These are phyloP conservation scores for Malthinus flaveolus DNA, from an alignment of 2,888 invertebrate species.

Conservation along the genomic window DNA sequence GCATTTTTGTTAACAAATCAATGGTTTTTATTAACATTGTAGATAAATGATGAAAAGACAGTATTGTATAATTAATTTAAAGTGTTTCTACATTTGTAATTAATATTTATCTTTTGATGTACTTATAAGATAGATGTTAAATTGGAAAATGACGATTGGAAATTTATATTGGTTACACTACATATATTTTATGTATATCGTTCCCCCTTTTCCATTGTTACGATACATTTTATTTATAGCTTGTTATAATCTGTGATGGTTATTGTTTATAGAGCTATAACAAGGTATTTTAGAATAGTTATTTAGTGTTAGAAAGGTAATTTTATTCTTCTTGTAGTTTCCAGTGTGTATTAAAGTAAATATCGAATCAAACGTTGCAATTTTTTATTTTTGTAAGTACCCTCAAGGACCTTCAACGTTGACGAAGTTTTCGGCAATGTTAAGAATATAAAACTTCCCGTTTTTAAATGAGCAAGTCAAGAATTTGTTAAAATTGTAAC, in stretches of 20 bases:
- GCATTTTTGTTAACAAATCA: slow-evolving; percentile 17
- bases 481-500: too few species aligned
- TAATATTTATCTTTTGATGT: slow-evolving; percentile 7
- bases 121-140: neutral
- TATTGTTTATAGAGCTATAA: slow-evolving; percentile 46
- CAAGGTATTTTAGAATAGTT: slow-evolving; percentile 39
- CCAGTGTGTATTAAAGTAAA: slow-evolving; percentile 46
- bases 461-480: too few species aligned
- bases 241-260: slow-evolving; percentile 48
- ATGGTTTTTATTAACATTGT: slow-evolving; percentile 15
- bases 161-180: slow-evolving; percentile 4
- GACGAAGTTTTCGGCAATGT: too few species aligned
- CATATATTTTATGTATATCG: slow-evolving; percentile 21
- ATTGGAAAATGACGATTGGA: neutral
- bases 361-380: slow-evolving; percentile 25
- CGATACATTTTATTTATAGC: slow-evolving; percentile 40
- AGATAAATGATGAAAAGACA: slow-evolving; percentile 36
- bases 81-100: slow-evolving; percentile 14
- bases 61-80: slow-evolving; percentile 37
- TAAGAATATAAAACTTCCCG: too few species aligned
- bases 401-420: too few species aligned
- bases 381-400: neutral
- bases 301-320: slow-evolving; percentile 40
- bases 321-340: slow-evolving; percentile 45
- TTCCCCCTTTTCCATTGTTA: slow-evolving; percentile 33